phyloP scores from a whole-genome alignment of 2,888 invertebrate genomes.

The Hydrotaea cyrtoneurina region DNA sequence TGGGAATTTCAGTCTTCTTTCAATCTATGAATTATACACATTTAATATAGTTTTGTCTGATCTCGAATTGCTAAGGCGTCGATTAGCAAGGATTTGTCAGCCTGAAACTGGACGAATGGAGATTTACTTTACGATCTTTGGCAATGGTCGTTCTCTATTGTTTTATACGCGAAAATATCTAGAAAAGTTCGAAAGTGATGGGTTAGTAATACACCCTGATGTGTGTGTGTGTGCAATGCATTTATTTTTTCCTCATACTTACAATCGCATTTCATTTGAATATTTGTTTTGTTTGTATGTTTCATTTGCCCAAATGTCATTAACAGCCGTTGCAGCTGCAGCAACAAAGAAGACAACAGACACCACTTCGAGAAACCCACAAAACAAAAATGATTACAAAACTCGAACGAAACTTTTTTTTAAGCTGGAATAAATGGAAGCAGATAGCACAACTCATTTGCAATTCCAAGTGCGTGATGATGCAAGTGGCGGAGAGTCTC shows the following conservation, averaged over 20 bases:
- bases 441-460: conserved; percentile 54
- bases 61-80: no score
- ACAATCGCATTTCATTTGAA: background rate
- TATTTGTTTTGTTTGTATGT: background rate
- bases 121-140: no score
- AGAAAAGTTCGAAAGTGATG: no score
- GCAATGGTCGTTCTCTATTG: no score
- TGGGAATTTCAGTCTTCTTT: no score
- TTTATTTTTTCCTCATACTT: background rate
- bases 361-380: background rate
- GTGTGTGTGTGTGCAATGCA: background rate
- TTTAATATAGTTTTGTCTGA: no score
- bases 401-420: conserved; percentile 12
- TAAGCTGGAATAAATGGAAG: conserved; percentile 7
- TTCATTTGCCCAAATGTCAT: conserved; percentile 36
- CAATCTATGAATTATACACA: background rate
- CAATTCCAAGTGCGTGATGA: conserved; percentile 61
- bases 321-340: background rate
- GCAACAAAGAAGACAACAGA: conserved; percentile 2
- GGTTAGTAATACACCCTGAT: no score
- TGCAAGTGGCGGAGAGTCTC: conserved; percentile 30
- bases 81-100: no score
- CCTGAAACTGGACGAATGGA: no score
- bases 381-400: conserved; percentile 23
- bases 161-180: no score